phyloP scores from a whole-genome alignment of 2,888 invertebrate species.

The Physocephala rufipes region DNA sequence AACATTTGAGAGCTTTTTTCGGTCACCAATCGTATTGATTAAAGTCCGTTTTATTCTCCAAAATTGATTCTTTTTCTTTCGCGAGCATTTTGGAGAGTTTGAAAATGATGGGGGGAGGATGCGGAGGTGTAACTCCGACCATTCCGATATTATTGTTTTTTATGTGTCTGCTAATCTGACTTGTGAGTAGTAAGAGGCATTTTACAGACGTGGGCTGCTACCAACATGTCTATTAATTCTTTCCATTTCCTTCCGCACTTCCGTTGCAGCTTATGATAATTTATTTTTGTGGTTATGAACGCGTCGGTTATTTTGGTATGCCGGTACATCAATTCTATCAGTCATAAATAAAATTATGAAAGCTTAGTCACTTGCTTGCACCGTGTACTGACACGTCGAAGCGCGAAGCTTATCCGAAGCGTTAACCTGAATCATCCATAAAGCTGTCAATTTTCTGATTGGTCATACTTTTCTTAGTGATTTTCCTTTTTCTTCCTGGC shows the following conservation, averaged over 20 bases:
- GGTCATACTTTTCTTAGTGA: not conserved
- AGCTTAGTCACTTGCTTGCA: not conserved
- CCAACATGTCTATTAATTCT: not conserved
- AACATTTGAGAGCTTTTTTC: not conserved
- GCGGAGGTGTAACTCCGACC: not conserved
- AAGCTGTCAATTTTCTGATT: constrained; percentile 26
- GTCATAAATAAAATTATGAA: constrained; percentile 25
- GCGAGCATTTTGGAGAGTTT: constrained; percentile 2
- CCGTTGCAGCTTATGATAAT: constrained; percentile 14
- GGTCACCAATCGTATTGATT: not conserved
- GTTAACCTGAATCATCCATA: constrained; percentile 17
- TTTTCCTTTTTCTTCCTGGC: too few relatives aligned
- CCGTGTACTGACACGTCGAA: not conserved
- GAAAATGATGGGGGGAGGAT: not conserved
- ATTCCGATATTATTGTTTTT: not conserved
- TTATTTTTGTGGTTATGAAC: constrained; percentile 11
- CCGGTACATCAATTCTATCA: constrained; percentile 19
- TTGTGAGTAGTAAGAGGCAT: too few relatives aligned
- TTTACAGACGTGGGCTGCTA: constrained; percentile 19
- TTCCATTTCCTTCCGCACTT: not conserved
- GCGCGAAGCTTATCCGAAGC: not conserved
- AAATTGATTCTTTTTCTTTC: constrained; percentile 14
- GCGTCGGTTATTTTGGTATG: not conserved
- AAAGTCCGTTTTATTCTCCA: not conserved
- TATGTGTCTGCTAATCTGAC: too few relatives aligned